These are phyloP conservation scores for Eulemur albifrons DNA, from an alignment of 2,797 vertebrate genomes.

Conservation along the genomic window DNA sequence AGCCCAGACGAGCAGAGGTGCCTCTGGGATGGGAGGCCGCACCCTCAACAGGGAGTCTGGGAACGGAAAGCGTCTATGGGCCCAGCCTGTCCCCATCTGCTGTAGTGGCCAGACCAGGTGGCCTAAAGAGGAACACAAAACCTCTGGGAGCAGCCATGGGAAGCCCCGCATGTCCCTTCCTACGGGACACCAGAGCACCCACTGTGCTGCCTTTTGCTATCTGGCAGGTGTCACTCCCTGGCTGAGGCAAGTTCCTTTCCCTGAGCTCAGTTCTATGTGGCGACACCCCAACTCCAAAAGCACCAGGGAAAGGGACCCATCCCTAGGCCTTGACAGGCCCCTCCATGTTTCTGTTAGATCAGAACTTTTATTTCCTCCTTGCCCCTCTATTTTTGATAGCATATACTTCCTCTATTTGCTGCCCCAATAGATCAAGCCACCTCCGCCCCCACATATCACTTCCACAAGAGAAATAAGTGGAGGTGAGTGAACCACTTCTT, in stretches of 20 bases:
- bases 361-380: slow-evolving; percentile 76
- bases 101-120: slow-evolving; percentile 64
- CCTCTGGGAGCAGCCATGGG: slow-evolving; percentile 33
- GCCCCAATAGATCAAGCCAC: slow-evolving; percentile 57
- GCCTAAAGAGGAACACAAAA: slow-evolving; percentile 74
- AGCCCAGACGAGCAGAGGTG: not conserved
- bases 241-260: not conserved
- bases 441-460: slow-evolving; percentile 55
- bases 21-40: not conserved
- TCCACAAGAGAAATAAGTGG: slow-evolving; percentile 74
- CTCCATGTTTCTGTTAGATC: slow-evolving; percentile 57
- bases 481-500: slow-evolving; percentile 73
- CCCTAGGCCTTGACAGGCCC: not conserved
- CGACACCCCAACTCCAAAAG: not conserved
- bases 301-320: not conserved
- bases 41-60: not conserved
- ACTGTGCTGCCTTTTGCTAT: not conserved
- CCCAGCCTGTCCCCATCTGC: slow-evolving; percentile 51
- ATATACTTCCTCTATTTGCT: slow-evolving; percentile 77
- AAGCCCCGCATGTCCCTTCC: not conserved
- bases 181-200: not conserved
- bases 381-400: slow-evolving; percentile 76
- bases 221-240: not conserved
- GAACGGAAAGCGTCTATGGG: not conserved
- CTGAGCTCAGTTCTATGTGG: not conserved